These are phyloP conservation scores for Meloidogyne floridensis DNA, from an alignment of 1,140 invertebrate genomes.

Conservation along the genomic window DNA sequence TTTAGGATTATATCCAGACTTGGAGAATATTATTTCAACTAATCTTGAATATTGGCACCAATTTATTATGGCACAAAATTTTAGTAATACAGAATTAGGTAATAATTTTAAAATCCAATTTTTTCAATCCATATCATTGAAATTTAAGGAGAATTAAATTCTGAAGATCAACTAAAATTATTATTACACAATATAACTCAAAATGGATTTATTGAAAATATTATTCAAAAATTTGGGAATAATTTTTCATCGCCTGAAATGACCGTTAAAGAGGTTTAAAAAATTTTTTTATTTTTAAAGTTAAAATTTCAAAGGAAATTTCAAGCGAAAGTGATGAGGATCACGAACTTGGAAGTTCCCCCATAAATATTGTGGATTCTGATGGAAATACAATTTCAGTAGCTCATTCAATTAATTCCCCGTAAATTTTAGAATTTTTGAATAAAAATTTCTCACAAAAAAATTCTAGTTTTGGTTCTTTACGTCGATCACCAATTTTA, in stretches of 20 bases:
- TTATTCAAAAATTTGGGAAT: slow-evolving; percentile 42
- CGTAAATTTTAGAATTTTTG: slow-evolving; percentile 68
- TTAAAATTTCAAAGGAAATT: background rate
- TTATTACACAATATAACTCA: slow-evolving; percentile 51
- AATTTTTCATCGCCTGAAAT: slow-evolving; percentile 29
- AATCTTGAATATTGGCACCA: slow-evolving; percentile 74
- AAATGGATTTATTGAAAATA: slow-evolving; percentile 46
- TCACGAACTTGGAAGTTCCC: slow-evolving; percentile 77
- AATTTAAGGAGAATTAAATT: background rate
- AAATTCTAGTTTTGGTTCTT: slow-evolving; percentile 76
- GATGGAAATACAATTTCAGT: slow-evolving; percentile 88
- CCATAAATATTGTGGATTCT: slow-evolving; percentile 80
- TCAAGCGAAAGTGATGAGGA: background rate
- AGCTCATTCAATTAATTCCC: slow-evolving; percentile 85
- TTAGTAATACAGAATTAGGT: slow-evolving; percentile 59
- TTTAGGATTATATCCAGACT: slow-evolving; percentile 50
- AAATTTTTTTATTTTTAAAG: background rate
- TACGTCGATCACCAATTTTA: slow-evolving; percentile 75
- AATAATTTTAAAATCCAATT: too few relatives aligned
- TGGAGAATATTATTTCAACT: slow-evolving; percentile 28
- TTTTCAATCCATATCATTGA: too few relatives aligned
- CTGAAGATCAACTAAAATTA: slow-evolving; percentile 14
- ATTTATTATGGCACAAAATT: slow-evolving; percentile 86
- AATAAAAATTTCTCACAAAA: slow-evolving; percentile 7
- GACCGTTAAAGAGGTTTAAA: slow-evolving; percentile 18